A percentile compares a stretch with the other conserved stretches of the same genome.
These are phyloP conservation scores for Pseudorectes ferrugineus DNA, from an alignment of 2,113 vertebrate species.

Conservation along the genomic window DNA sequence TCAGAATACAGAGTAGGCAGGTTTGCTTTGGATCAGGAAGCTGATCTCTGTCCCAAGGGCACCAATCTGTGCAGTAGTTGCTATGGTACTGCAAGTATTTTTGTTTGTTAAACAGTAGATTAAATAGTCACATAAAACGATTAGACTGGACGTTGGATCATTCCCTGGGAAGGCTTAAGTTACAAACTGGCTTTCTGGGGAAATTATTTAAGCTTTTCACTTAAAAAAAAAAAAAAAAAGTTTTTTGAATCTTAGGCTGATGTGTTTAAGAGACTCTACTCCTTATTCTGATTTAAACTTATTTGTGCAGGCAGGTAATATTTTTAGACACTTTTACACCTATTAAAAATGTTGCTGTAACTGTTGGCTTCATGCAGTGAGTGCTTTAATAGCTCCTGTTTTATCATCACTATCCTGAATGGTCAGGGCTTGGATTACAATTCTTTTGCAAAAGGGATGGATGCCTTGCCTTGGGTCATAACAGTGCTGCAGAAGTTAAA, in stretches of 20 bases:
- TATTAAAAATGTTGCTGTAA: not conserved
- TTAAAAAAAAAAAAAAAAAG: not conserved
- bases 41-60: not conserved
- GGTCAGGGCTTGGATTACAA: not conserved
- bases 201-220: slow-evolving; percentile 59
- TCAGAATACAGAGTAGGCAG: not conserved
- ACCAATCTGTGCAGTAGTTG: slow-evolving; percentile 47
- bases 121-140: slow-evolving; percentile 55
- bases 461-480: not conserved
- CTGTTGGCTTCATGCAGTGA: not conserved
- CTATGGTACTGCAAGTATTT: slow-evolving; percentile 60
- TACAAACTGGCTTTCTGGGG: slow-evolving; percentile 54
- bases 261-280: not conserved
- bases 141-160: slow-evolving; percentile 38
- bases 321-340: not conserved
- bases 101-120: slow-evolving; percentile 66
- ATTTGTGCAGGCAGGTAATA: not conserved
- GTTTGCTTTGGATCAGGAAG: slow-evolving; percentile 39
- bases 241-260: not conserved
- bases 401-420: not conserved
- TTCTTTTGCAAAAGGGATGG: not conserved
- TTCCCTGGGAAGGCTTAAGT: slow-evolving; percentile 54
- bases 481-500: not conserved
- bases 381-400: not conserved
- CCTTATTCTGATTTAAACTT: not conserved